phyloP scores from a whole-genome alignment of 2,113 vertebrate genomes.

The Paracanthobrama guichenoti region DNA sequence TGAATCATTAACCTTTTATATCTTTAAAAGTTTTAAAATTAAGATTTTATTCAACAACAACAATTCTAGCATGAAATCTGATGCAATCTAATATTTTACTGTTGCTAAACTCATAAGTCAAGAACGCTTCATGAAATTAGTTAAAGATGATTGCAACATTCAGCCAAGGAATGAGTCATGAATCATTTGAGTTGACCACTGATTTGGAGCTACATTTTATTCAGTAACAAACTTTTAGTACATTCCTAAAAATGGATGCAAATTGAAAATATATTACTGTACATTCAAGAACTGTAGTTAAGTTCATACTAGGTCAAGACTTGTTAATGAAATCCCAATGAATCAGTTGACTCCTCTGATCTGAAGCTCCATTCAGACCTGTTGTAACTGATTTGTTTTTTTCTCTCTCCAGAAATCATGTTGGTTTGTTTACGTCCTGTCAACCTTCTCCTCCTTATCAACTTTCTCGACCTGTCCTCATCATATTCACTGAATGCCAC shows the following conservation, averaged over 20 bases:
- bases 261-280: neutral
- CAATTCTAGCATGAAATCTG: neutral
- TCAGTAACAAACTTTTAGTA: neutral
- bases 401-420: conserved; percentile 46
- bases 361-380: neutral
- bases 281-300: neutral
- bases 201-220: neutral
- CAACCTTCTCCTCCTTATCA: conserved; percentile 55
- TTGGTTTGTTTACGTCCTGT: conserved; percentile 47
- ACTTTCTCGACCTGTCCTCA: conserved; percentile 50
- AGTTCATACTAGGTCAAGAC: neutral
- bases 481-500: neutral
- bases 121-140: neutral
- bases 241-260: neutral
- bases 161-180: neutral
- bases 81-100: neutral
- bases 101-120: neutral
- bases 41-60: neutral
- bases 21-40: neutral
- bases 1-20: neutral
- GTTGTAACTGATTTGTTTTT: neutral
- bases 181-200: neutral
- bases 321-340: neutral
- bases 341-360: neutral
- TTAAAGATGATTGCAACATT: too few relatives aligned